Base-by-base conservation (phyloP, 2,888 invertebrate species). In the Uropetala carovei region DNA sequence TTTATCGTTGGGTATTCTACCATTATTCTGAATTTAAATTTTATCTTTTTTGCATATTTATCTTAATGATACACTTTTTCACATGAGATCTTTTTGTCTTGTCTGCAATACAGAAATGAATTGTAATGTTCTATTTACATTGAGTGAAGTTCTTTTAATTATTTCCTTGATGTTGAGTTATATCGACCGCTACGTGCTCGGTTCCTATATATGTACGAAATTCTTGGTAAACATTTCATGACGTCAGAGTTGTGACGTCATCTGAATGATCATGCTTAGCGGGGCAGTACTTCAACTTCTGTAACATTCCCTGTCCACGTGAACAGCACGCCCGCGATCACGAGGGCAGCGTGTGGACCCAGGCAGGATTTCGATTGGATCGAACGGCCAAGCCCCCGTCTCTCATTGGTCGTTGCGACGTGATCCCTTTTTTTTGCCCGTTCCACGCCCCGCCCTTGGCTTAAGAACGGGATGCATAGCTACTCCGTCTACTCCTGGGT, bases 241-340 rank as follows among this genome's bases (percentile, higher is more conserved):
- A 89, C 89, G 89, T 89, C 30, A 89, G 83, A 2, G 93, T 93
- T 93, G 94, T 96, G 96, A 96, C 96, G 96, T 96, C 96, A 96
- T 64, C 57, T 27, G 57, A 75, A 30, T 94, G 96, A 96, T 96
- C 97, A 97, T 97, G 97, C 95, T 95, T 95, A 95, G 95, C 95
- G 94, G 95, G 95, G 96, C 96, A 83, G 95, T 95, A 95, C 95
- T 96, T 64, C 68, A 86, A 68, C 56, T 85, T 56, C 75, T 75
- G 11, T 68, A 64, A 96, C 97, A 97, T 96, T 96, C 97, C 95
- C 95, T 95, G 97, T 96, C 96, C 98, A 98, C 98, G 98, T 98
- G 98, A 97, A 97, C 96, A 97, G 95, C 97, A 96, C 96, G 96
- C 97, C 95, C 95, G 94, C 95, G 96, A 96, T 96, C 98, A 98